Percentiles rank a stretch among this genome's conserved stretches.
phyloP scores from a whole-genome alignment of 2,888 invertebrate species.

The Oligia latruncula region DNA sequence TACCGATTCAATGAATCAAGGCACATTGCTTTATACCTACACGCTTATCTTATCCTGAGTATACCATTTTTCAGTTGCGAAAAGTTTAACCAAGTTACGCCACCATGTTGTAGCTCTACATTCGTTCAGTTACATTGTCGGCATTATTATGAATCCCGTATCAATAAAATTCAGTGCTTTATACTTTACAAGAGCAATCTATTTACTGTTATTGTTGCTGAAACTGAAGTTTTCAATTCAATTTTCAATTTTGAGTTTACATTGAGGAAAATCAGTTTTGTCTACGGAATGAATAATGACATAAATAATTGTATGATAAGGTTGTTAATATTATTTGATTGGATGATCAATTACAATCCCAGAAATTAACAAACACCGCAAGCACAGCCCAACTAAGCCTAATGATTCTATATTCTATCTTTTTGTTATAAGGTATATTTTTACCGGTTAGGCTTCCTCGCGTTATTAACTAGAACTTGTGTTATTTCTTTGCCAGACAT shows the following conservation, averaged over 20 bases:
- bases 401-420: too few species aligned
- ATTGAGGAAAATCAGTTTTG: background rate
- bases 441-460: background rate
- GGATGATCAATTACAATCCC: background rate
- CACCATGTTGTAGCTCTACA: background rate
- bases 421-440: background rate
- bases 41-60: conserved; percentile 21
- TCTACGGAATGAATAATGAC: background rate
- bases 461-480: background rate
- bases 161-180: conserved; percentile 46
- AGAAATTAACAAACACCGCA: background rate
- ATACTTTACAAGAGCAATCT: conserved; percentile 5
- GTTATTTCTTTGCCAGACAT: background rate
- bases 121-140: conserved; percentile 36
- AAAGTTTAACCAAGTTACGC: conserved; percentile 26
- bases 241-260: background rate
- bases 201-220: conserved; percentile 2
- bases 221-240: background rate
- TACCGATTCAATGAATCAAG: background rate
- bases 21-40: background rate
- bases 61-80: conserved; percentile 24
- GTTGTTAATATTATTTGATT: background rate
- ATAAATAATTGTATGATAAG: background rate
- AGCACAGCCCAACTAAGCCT: background rate
- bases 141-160: conserved; percentile 27